Conservation (phyloP, 1,140 invertebrate genomes). For the Oncopeltus fasciatus region DNA sequence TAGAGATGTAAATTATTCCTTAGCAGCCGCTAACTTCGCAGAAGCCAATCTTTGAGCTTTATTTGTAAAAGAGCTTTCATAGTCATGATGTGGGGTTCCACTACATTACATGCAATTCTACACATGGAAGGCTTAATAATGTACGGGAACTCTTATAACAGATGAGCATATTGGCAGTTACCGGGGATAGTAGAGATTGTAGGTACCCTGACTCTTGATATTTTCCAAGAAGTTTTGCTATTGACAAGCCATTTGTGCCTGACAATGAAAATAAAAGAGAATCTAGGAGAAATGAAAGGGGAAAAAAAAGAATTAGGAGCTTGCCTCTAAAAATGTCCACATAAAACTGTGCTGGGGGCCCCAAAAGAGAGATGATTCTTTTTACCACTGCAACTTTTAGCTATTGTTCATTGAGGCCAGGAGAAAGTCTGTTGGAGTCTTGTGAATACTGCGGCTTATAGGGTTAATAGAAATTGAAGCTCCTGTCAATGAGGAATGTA, state of each 20-base stretch:
- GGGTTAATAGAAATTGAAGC: background rate
- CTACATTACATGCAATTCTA: too few relatives aligned
- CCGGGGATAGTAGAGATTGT: background rate
- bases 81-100: too few relatives aligned
- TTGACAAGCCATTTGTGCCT: background rate
- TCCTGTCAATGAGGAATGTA: background rate
- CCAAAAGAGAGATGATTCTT: background rate
- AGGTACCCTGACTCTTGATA: background rate
- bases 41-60: too few relatives aligned
- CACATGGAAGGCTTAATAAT: background rate
- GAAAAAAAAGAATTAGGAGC: background rate
- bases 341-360: background rate
- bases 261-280: background rate
- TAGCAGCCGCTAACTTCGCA: too few relatives aligned
- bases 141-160: background rate
- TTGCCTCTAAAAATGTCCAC: background rate
- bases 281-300: background rate
- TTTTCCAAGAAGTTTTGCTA: background rate
- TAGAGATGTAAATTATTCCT: too few relatives aligned
- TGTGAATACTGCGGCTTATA: background rate
- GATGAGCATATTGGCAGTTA: background rate
- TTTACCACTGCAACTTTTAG: background rate
- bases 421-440: background rate
- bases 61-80: too few relatives aligned
- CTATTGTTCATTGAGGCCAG: background rate